Conservation (phyloP, 2,113 vertebrate species). For the Pseudopipra pipra region DNA sequence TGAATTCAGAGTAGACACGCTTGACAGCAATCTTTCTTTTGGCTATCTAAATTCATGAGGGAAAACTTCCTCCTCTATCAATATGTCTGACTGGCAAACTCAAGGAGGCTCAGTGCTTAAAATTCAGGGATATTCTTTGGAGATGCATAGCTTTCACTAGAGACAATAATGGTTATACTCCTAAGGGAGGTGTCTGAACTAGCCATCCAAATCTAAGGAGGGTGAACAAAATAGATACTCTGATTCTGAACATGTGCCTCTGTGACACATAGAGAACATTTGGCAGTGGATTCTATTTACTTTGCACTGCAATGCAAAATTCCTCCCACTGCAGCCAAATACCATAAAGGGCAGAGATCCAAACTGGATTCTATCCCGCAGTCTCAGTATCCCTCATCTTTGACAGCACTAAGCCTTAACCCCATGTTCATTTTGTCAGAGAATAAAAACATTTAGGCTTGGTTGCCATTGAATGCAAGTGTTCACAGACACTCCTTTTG, state of each 20-base stretch:
- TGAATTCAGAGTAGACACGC: accelerated
- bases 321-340: neutral
- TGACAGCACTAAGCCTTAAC: neutral
- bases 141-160: neutral
- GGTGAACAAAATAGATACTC: neutral
- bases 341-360: neutral
- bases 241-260: neutral
- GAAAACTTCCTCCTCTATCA: neutral
- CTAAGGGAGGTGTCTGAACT: neutral
- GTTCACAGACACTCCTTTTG: neutral
- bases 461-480: neutral
- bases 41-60: neutral
- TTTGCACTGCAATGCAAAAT: neutral
- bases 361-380: neutral
- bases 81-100: neutral
- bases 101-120: neutral
- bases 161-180: neutral
- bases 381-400: neutral
- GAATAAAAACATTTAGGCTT: neutral
- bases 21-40: neutral
- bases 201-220: neutral
- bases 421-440: neutral
- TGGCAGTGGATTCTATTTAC: neutral
- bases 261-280: neutral
- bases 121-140: neutral